Evolutionary conservation across 2,113 vertebrate species (phyloP).

Genomic region (Corynorhinus townsendii): DNA sequence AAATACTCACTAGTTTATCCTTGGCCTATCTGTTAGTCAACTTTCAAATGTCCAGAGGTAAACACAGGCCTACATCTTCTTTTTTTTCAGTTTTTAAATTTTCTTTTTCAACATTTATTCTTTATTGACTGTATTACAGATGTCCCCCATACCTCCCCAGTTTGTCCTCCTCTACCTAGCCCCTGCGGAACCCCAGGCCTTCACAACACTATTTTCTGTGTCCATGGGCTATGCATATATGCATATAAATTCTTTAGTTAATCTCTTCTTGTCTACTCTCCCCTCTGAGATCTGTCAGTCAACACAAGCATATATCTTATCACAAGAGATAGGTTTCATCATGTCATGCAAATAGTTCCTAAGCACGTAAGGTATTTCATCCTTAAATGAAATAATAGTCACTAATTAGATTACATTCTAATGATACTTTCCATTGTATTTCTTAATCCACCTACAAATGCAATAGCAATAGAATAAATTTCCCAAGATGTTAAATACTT

Average conservation of each 20-base stretch:
- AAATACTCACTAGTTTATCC: background rate
- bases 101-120: background rate
- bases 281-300: background rate
- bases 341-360: background rate
- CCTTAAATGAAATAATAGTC: slow-evolving; percentile 19
- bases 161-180: background rate
- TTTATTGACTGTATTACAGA: background rate
- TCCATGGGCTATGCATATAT: background rate
- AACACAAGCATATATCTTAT: background rate
- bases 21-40: background rate
- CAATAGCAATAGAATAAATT: background rate
- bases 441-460: slow-evolving; percentile 9
- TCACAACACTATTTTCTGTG: background rate
- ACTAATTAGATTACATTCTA: background rate
- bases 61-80: background rate
- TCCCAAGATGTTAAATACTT: background rate
- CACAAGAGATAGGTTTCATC: background rate
- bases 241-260: background rate
- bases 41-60: background rate
- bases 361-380: background rate
- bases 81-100: background rate
- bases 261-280: background rate
- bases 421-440: background rate
- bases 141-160: background rate
- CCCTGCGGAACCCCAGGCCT: background rate